These are phyloP conservation scores for Drosophila seguyi DNA, from an alignment of 1,140 invertebrate genomes.

Conservation along the genomic window DNA sequence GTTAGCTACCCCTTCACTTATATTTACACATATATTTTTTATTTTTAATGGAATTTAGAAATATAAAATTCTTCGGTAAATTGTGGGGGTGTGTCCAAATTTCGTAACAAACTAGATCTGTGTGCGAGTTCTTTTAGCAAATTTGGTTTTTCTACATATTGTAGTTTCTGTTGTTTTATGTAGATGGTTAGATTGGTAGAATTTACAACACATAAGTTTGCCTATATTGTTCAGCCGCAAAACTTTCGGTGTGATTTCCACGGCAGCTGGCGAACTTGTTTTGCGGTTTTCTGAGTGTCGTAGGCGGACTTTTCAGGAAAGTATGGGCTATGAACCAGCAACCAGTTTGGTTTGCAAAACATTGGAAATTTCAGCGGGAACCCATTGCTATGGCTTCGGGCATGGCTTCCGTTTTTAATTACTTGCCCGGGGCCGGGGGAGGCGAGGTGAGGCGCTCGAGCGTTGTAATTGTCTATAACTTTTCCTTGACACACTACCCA, in stretches of 20 bases:
- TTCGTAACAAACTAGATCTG: not conserved
- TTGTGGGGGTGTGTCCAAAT: not conserved
- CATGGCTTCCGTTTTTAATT: slow-evolving; percentile 70
- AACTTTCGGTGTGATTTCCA: slow-evolving; percentile 14
- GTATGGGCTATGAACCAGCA: slow-evolving; percentile 7
- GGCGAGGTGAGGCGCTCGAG: not conserved
- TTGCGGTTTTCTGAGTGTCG: slow-evolving; percentile 36
- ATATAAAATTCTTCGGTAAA: not conserved
- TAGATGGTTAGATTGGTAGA: not conserved
- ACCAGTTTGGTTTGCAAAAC: slow-evolving; percentile 26
- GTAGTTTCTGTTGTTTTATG: not conserved
- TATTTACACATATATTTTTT: not conserved
- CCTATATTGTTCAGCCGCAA: slow-evolving; percentile 3
- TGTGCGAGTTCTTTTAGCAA: not conserved
- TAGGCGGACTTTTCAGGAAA: slow-evolving; percentile 45
- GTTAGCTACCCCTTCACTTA: not conserved
- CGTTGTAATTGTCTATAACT: slow-evolving; percentile 52
- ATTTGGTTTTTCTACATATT: not conserved
- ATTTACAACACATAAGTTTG: not conserved
- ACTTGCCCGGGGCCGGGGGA: slow-evolving; percentile 13
- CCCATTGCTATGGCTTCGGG: slow-evolving; percentile 53
- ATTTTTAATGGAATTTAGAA: not conserved
- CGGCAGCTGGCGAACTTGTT: slow-evolving; percentile 20
- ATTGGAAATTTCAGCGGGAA: slow-evolving; percentile 11
- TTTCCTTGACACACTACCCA: slow-evolving; percentile 71